Evolutionary conservation across 1,140 invertebrate genomes (phyloP).

Genomic region (silkworm (Bombyx mori)): ASM3026992v2 NC_085112.1:9319001-9319500

Average conservation of each 20-base stretch:
- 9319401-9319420: too few relatives aligned
- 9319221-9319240: constrained; percentile 60
- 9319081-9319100: constrained; percentile 72
- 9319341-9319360: background rate
- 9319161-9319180: constrained; percentile 68
- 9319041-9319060: constrained; percentile 69
- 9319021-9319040: constrained; percentile 70
- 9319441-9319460: too few relatives aligned
- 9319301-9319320: background rate
- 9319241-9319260: constrained; percentile 58
- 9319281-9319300: constrained; percentile 11
- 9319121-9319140: constrained; percentile 53
- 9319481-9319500: constrained; percentile 11
- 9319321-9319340: background rate
- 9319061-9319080: constrained; percentile 71
- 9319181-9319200: constrained; percentile 68
- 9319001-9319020: constrained; percentile 67
- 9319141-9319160: constrained; percentile 27
- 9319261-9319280: constrained; percentile 43
- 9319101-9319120: constrained; percentile 68
- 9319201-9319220: constrained; percentile 64
- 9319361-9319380: background rate
- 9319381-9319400: too few relatives aligned
- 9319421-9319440: too few relatives aligned
- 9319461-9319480: background rate